phyloP scores from a whole-genome alignment of 2,113 vertebrate species.

The Heteronetta atricapilla region DNA sequence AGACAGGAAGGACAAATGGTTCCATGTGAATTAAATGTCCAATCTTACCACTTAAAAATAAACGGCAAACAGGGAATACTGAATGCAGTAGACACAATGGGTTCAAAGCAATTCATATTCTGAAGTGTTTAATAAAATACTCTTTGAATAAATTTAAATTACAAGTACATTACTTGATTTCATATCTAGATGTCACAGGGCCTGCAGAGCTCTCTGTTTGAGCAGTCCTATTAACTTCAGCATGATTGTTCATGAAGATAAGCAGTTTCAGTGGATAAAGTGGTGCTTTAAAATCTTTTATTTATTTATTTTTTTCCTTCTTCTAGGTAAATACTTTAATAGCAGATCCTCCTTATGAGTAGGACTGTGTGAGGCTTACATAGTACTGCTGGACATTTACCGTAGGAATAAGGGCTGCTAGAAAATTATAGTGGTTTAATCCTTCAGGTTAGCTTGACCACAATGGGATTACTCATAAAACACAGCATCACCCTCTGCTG shows the following conservation, averaged over 20 bases:
- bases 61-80: constrained; percentile 31
- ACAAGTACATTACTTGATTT: constrained; percentile 44
- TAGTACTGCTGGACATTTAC: not conserved
- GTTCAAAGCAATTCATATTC: constrained; percentile 20
- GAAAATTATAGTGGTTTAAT: not conserved
- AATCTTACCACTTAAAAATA: constrained; percentile 19
- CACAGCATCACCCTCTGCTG: not conserved
- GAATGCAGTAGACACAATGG: constrained; percentile 42
- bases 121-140: constrained; percentile 55
- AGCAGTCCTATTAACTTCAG: constrained; percentile 36
- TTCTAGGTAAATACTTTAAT: not conserved
- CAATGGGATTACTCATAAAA: not conserved
- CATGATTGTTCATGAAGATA: constrained; percentile 2
- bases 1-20: not conserved
- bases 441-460: not conserved
- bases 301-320: not conserved
- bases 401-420: not conserved
- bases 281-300: not conserved
- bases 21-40: not conserved
- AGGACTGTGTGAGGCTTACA: not conserved
- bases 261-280: constrained; percentile 25
- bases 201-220: constrained; percentile 16
- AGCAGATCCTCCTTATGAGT: not conserved
- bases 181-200: constrained; percentile 34
- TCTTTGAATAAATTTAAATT: constrained; percentile 59